phyloP scores from a whole-genome alignment of 2,888 invertebrate species.

The Drosophila vallismaia region DNA sequence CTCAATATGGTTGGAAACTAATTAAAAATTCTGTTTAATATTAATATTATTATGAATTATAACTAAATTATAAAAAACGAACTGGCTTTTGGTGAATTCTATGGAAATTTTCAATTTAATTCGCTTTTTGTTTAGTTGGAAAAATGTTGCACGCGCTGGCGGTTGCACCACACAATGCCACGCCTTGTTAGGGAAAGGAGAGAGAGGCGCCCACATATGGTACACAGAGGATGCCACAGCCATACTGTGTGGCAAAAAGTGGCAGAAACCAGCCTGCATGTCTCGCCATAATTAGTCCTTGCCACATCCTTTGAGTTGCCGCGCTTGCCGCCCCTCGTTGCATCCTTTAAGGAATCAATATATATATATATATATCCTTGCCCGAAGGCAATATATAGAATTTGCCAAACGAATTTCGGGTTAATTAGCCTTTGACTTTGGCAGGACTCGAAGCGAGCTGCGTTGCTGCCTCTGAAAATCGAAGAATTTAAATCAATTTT shows the following conservation, averaged over 20 bases:
- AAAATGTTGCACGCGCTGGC: neutral
- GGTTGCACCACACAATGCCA: constrained; percentile 1
- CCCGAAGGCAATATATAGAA: constrained; percentile 1
- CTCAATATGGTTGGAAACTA: no score
- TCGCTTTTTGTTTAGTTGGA: constrained; percentile 9
- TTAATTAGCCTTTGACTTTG: neutral
- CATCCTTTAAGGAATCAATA: constrained; percentile 27
- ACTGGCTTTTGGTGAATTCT: neutral
- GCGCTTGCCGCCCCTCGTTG: constrained; percentile 6
- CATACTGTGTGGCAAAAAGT: neutral
- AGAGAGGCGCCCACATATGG: neutral
- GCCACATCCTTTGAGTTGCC: neutral
- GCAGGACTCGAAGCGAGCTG: neutral
- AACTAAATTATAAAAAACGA: constrained; percentile 2
- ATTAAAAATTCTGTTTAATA: neutral
- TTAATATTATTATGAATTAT: neutral
- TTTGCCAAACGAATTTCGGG: neutral
- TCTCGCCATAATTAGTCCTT: constrained; percentile 23
- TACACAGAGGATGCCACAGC: constrained; percentile 7
- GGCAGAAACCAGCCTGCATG: neutral
- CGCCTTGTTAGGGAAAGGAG: neutral
- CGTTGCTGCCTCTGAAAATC: neutral
- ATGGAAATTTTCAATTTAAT: constrained; percentile 17
- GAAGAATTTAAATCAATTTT: neutral
- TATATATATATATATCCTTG: constrained; percentile 15